These are phyloP conservation scores for Monochamus saltuarius DNA, from an alignment of 1,140 invertebrate genomes.

Conservation along the genomic window DNA sequence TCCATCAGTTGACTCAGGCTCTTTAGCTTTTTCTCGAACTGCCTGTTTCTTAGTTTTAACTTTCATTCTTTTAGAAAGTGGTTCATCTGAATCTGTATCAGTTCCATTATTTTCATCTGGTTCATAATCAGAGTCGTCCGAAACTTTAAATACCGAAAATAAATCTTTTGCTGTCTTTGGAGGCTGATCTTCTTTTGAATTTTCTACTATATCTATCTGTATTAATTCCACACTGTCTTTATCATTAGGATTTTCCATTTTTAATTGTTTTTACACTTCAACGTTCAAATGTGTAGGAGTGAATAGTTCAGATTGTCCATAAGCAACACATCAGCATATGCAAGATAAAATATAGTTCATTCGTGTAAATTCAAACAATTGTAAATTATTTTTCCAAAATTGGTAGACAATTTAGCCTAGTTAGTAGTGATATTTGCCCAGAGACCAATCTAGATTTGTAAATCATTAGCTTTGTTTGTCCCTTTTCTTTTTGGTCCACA, in stretches of 20 bases:
- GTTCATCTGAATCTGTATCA: slow-evolving; percentile 31
- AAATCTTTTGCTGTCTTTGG: slow-evolving; percentile 37
- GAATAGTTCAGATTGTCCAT: too few relatives aligned
- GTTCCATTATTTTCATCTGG: slow-evolving; percentile 16
- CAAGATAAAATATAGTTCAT: too few relatives aligned
- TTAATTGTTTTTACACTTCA: neutral
- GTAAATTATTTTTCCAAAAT: too few relatives aligned
- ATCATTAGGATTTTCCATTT: slow-evolving; percentile 13
- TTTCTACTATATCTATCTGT: slow-evolving; percentile 12
- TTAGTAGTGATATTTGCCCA: too few relatives aligned
- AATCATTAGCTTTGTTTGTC: too few relatives aligned
- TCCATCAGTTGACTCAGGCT: slow-evolving; percentile 2
- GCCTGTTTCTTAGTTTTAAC: slow-evolving; percentile 14
- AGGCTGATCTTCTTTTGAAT: slow-evolving; percentile 18
- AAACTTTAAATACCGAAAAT: slow-evolving; percentile 35
- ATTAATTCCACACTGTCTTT: slow-evolving; percentile 9
- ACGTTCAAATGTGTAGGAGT: too few relatives aligned
- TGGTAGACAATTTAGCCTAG: too few relatives aligned
- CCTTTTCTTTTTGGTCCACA: too few relatives aligned
- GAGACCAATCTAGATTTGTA: too few relatives aligned
- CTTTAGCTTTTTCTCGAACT: slow-evolving; percentile 3
- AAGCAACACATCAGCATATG: too few relatives aligned
- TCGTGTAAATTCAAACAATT: too few relatives aligned
- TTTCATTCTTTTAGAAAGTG: slow-evolving; percentile 32
- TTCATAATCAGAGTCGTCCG: slow-evolving; percentile 32